phyloP scores from a whole-genome alignment of 2,888 invertebrate genomes.

The Agrotis clavis region DNA sequence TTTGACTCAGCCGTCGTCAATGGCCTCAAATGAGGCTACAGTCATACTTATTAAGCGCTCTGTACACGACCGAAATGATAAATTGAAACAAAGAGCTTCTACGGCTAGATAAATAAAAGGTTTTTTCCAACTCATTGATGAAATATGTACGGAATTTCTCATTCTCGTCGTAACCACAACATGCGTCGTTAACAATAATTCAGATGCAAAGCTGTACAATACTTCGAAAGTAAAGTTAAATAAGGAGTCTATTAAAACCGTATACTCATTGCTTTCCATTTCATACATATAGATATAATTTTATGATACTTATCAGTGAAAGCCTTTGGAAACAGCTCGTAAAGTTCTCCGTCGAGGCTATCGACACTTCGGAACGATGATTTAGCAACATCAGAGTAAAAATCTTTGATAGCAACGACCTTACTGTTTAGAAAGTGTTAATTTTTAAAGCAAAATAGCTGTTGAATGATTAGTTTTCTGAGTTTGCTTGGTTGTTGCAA shows the following conservation, averaged over 20 bases:
- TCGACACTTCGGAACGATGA: slow-evolving; percentile 70
- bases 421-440: slow-evolving; percentile 72
- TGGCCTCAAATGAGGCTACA: slow-evolving; percentile 26
- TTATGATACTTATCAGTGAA: slow-evolving; percentile 63
- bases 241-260: slow-evolving; percentile 46
- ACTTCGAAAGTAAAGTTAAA: slow-evolving; percentile 49
- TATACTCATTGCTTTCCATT: slow-evolving; percentile 67
- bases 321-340: slow-evolving; percentile 61
- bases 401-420: slow-evolving; percentile 63
- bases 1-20: slow-evolving; percentile 5
- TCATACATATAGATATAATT: slow-evolving; percentile 46
- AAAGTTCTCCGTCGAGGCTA: slow-evolving; percentile 54
- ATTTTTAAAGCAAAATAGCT: slow-evolving; percentile 48
- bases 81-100: slow-evolving; percentile 46
- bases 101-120: slow-evolving; percentile 32
- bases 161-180: slow-evolving; percentile 27
- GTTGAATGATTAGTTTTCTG: slow-evolving; percentile 41
- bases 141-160: slow-evolving; percentile 29
- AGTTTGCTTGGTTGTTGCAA: slow-evolving; percentile 60
- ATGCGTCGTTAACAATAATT: slow-evolving; percentile 24
- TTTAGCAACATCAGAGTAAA: slow-evolving; percentile 67
- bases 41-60: slow-evolving; percentile 24
- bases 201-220: slow-evolving; percentile 16
- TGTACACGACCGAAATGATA: slow-evolving; percentile 40
- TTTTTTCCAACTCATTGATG: slow-evolving; percentile 33